phyloP scores from a whole-genome alignment of 2,888 invertebrate genomes.

The Cylloceria caligata region DNA sequence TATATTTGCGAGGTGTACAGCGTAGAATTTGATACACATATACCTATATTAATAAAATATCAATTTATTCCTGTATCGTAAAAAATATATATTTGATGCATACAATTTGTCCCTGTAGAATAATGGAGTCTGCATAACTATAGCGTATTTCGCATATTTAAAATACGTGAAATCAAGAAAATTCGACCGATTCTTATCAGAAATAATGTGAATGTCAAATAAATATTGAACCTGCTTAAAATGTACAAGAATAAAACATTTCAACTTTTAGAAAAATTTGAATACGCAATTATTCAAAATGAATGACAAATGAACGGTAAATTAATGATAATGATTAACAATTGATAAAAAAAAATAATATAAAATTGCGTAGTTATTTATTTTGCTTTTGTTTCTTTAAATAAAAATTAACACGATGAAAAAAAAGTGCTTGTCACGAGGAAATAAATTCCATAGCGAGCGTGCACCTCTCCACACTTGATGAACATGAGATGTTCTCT shows the following conservation, averaged over 20 bases:
- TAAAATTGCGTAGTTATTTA: too few relatives aligned
- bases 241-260: too few relatives aligned
- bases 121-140: not conserved
- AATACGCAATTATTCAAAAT: too few relatives aligned
- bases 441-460: not conserved
- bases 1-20: not conserved
- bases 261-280: too few relatives aligned
- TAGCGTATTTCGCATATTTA: not conserved
- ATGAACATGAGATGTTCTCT: constrained; percentile 5
- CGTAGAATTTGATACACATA: not conserved
- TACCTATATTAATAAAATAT: constrained; percentile 21
- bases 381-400: too few relatives aligned
- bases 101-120: not conserved
- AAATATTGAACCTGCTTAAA: not conserved
- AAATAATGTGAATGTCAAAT: not conserved
- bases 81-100: not conserved
- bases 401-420: not conserved
- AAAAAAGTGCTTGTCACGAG: not conserved
- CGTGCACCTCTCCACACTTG: not conserved
- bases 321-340: too few relatives aligned
- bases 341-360: too few relatives aligned
- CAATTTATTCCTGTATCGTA: constrained; percentile 8
- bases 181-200: not conserved
- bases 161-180: not conserved
- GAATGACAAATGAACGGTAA: too few relatives aligned